phyloP scores from a whole-genome alignment of 2,113 vertebrate species.

The Ptyas mucosa region DNA sequence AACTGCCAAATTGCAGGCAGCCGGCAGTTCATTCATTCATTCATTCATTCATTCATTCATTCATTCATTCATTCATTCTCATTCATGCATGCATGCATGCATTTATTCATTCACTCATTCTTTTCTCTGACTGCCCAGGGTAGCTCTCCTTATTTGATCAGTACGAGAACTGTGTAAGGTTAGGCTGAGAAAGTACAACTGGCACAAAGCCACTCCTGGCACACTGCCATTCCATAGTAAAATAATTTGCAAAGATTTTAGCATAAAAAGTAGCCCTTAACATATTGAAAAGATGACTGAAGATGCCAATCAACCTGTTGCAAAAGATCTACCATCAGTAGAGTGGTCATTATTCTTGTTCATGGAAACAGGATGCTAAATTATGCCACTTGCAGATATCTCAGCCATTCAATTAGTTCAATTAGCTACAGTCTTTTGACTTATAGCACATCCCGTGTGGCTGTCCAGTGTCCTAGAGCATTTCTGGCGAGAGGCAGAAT shows the following conservation, averaged over 20 bases:
- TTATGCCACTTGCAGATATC: slow-evolving; percentile 1
- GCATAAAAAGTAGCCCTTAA: not conserved
- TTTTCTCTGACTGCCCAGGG: not conserved
- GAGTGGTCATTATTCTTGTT: not conserved
- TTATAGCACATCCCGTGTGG: not conserved
- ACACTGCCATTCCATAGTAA: not conserved
- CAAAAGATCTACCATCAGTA: not conserved
- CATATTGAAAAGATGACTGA: not conserved
- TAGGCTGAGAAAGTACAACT: not conserved
- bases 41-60: not conserved
- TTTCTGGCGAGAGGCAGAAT: not conserved
- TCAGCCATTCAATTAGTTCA: not conserved
- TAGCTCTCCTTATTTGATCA: not conserved
- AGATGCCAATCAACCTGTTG: not conserved
- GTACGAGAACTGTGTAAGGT: not conserved
- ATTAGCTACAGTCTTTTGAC: not conserved
- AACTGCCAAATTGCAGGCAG: too few relatives aligned
- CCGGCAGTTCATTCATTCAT: not conserved
- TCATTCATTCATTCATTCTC: not conserved
- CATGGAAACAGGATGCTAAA: not conserved
- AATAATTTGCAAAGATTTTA: not conserved
- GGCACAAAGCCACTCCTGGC: not conserved
- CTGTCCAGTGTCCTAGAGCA: not conserved
- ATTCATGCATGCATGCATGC: not conserved
- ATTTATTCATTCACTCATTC: not conserved